A percentile compares a stretch with the other conserved stretches of the same genome.
phyloP scores from a whole-genome alignment of 2,888 invertebrate species.

The Patella ulyssiponensis region DNA sequence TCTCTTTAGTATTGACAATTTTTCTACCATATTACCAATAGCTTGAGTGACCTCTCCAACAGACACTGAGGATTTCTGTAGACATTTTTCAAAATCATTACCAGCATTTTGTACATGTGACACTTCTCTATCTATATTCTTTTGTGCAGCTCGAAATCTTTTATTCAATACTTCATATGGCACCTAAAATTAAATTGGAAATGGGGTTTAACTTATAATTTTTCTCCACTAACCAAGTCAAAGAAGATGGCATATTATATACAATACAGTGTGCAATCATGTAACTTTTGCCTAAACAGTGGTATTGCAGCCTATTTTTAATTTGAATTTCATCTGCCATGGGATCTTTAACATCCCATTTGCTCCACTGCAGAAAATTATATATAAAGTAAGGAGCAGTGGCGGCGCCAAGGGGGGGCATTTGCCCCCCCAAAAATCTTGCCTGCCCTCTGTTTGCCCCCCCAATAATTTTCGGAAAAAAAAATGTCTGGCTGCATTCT shows the following conservation, averaged over 20 bases:
- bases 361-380: no score
- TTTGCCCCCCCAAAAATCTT: no score
- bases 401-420: no score
- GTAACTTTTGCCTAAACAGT: background rate
- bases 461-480: no score
- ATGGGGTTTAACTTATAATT: background rate
- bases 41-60: slow-evolving; percentile 78
- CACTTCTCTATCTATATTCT: slow-evolving; percentile 87
- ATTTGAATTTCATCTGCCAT: no score
- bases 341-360: no score
- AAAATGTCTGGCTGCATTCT: no score
- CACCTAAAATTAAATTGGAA: slow-evolving; percentile 78
- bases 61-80: slow-evolving; percentile 75
- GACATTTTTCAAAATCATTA: slow-evolving; percentile 83
- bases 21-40: slow-evolving; percentile 90
- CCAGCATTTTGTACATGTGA: slow-evolving; percentile 88
- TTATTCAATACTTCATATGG: slow-evolving; percentile 98
- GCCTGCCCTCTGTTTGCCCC: no score
- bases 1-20: slow-evolving; percentile 89
- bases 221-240: background rate
- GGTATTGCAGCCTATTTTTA: no score
- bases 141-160: slow-evolving; percentile 94
- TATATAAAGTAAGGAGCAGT: no score
- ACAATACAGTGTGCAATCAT: background rate
- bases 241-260: background rate